Evolutionary conservation across 2,797 vertebrate species (phyloP).

Genomic region (Siniperca obscura): DNA sequence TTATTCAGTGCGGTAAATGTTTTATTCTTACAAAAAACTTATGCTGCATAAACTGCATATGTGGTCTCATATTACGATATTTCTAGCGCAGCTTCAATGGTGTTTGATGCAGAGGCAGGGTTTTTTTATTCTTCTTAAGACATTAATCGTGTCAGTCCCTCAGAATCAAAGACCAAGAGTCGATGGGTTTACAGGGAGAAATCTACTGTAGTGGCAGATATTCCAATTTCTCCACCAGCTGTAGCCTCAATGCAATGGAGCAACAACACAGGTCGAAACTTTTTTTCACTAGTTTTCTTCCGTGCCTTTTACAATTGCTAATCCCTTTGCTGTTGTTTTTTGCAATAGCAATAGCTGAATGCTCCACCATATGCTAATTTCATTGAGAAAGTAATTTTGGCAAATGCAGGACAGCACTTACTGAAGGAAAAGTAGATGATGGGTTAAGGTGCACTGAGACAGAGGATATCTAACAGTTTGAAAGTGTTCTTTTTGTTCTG

Average conservation of each 20-base stretch:
- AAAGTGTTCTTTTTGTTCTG: neutral
- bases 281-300: neutral
- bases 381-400: neutral
- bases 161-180: neutral
- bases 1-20: neutral
- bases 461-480: neutral
- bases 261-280: neutral
- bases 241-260: neutral
- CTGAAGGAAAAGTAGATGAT: neutral
- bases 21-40: neutral
- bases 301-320: neutral
- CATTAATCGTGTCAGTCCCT: neutral
- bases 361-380: neutral
- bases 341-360: neutral
- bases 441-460: neutral
- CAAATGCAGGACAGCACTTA: neutral
- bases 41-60: too few relatives aligned
- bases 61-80: neutral
- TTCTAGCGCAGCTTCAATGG: constrained; percentile 1
- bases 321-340: neutral
- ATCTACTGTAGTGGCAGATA: too few relatives aligned
- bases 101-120: neutral
- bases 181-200: neutral
- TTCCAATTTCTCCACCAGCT: neutral
- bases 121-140: neutral